Conservation (phyloP, 2,113 vertebrate species). For the Micromys minutus region DNA sequence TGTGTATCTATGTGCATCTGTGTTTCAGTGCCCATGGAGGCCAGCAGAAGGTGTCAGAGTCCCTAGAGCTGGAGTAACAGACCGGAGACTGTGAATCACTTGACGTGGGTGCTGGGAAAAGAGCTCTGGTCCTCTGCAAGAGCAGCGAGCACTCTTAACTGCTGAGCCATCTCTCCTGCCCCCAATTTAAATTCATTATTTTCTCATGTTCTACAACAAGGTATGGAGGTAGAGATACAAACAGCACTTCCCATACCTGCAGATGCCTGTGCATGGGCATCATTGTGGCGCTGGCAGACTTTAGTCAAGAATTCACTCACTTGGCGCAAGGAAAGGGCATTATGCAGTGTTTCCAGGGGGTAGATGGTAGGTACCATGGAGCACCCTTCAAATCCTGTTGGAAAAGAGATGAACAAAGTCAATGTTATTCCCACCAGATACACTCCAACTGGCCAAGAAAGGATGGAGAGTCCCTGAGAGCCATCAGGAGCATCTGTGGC, state of each 20-base stretch:
- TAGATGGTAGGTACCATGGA: constrained; percentile 99
- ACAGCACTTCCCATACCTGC: constrained; percentile 87
- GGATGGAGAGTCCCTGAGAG: constrained; percentile 67
- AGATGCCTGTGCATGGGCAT: constrained; percentile 87
- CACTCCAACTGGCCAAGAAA: constrained; percentile 54
- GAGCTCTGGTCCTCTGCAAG: neutral
- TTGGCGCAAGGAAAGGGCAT: constrained; percentile 97
- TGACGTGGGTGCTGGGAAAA: neutral
- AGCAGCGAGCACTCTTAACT: neutral
- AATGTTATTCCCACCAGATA: constrained; percentile 62
- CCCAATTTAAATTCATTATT: constrained; percentile 22
- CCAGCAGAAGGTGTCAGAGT: neutral
- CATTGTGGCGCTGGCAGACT: constrained; percentile 91
- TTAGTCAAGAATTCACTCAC: constrained; percentile 93
- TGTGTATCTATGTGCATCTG: neutral
- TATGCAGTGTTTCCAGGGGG: constrained; percentile 98
- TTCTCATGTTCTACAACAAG: constrained; percentile 20
- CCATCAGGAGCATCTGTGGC: constrained; percentile 62
- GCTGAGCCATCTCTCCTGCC: neutral
- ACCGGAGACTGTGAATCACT: neutral
- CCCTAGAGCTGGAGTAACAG: neutral
- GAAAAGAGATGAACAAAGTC: constrained; percentile 80
- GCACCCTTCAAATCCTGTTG: constrained; percentile 98
- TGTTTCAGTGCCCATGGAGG: neutral
- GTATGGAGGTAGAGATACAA: neutral